phyloP scores from a whole-genome alignment of 2,888 invertebrate genomes.

The Xestoiulus laeticollis region DNA sequence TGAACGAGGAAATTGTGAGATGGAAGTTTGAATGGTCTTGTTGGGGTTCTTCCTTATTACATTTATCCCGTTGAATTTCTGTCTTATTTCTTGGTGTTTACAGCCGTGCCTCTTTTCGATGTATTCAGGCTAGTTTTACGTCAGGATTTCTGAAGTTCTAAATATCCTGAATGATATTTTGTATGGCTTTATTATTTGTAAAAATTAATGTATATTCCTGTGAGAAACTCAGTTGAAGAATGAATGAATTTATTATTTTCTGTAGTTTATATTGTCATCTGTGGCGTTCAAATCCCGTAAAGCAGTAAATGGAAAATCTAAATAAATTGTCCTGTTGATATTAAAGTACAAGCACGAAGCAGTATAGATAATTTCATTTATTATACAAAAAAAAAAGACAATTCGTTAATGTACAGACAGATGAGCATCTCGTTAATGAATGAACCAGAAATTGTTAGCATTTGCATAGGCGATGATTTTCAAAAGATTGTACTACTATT shows the following conservation, averaged over 20 bases:
- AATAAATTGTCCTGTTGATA: too few species aligned
- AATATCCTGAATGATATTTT: too few species aligned
- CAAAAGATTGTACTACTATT: neutral
- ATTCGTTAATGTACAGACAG: constrained; percentile 20
- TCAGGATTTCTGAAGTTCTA: too few species aligned
- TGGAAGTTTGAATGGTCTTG: neutral
- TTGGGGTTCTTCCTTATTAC: neutral
- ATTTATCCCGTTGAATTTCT: too few species aligned
- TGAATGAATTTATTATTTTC: too few species aligned
- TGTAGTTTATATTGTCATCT: neutral
- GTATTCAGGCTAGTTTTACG: too few species aligned
- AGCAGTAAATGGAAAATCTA: neutral
- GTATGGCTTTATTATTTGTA: too few species aligned
- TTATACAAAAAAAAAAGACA: constrained; percentile 25
- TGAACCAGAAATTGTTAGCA: neutral
- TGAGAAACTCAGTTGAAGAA: too few species aligned
- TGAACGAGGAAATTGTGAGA: neutral
- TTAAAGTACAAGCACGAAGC: neutral
- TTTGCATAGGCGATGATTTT: neutral
- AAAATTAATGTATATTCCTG: too few species aligned
- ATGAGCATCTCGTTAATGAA: neutral
- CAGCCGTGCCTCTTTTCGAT: too few species aligned
- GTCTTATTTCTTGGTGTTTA: too few species aligned
- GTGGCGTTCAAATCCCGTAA: neutral
- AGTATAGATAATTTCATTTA: neutral